These are phyloP conservation scores for Condylura cristata DNA, from an alignment of 2,113 vertebrate genomes.

Conservation along the genomic window DNA sequence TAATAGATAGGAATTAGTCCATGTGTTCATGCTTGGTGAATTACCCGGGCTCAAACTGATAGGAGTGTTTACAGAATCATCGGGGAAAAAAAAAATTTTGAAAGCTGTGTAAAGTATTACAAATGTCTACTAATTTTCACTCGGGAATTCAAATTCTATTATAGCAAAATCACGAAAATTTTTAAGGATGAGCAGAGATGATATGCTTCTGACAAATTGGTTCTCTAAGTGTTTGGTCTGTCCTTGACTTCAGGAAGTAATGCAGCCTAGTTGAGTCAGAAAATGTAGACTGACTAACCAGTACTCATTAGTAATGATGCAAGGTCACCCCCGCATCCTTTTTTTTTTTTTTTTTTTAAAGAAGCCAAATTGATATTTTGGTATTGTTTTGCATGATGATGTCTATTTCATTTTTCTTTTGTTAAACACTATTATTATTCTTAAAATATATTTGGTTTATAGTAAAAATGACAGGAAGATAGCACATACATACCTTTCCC, in stretches of 20 bases:
- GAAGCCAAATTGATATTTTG: background rate
- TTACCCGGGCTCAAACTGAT: background rate
- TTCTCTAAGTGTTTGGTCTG: background rate
- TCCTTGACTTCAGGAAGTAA: background rate
- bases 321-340: background rate
- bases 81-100: background rate
- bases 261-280: background rate
- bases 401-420: background rate
- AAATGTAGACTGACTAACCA: background rate
- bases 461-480: background rate
- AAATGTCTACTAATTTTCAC: background rate
- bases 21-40: background rate
- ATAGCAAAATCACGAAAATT: background rate
- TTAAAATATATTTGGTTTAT: background rate
- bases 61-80: background rate
- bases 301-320: background rate
- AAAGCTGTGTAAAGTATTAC: background rate
- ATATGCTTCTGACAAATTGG: background rate
- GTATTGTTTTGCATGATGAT: background rate
- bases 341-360: background rate
- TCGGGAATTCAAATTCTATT: background rate
- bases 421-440: background rate
- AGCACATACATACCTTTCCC: background rate
- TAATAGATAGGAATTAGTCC: background rate
- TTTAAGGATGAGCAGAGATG: background rate